Conservation (phyloP, 1,140 invertebrate genomes). For the Papilio polytes region DNA sequence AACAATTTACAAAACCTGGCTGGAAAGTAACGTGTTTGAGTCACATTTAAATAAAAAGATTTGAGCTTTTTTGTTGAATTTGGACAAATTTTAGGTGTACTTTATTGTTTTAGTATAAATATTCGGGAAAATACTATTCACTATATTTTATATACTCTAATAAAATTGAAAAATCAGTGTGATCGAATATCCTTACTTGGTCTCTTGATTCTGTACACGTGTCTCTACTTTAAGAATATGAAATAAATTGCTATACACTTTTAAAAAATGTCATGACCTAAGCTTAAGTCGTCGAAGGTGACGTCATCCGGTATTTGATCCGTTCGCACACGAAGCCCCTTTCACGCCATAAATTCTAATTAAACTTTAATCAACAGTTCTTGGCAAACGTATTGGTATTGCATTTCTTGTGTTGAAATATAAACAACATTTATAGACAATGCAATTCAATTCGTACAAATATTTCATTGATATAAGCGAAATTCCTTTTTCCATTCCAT, state of each 20-base stretch:
- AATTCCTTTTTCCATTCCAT: not conserved
- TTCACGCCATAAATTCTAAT: conserved; percentile 23
- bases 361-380: conserved; percentile 16
- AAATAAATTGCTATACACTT: not conserved
- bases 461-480: not conserved
- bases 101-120: no score
- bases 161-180: no score
- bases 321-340: conserved; percentile 14
- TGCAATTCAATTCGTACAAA: not conserved
- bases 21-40: not conserved
- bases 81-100: no score
- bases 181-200: no score
- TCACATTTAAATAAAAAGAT: not conserved
- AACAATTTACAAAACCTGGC: not conserved
- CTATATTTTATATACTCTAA: no score
- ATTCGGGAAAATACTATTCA: no score
- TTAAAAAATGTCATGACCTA: not conserved
- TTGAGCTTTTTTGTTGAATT: not conserved
- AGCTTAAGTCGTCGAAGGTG: not conserved
- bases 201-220: no score
- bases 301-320: conserved; percentile 23
- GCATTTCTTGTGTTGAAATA: conserved; percentile 4
- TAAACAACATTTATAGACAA: not conserved
- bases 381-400: not conserved
- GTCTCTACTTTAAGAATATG: not conserved